Evolutionary conservation across 2,797 vertebrate genomes (phyloP).

Genomic region (Prunella strophiata): DNA sequence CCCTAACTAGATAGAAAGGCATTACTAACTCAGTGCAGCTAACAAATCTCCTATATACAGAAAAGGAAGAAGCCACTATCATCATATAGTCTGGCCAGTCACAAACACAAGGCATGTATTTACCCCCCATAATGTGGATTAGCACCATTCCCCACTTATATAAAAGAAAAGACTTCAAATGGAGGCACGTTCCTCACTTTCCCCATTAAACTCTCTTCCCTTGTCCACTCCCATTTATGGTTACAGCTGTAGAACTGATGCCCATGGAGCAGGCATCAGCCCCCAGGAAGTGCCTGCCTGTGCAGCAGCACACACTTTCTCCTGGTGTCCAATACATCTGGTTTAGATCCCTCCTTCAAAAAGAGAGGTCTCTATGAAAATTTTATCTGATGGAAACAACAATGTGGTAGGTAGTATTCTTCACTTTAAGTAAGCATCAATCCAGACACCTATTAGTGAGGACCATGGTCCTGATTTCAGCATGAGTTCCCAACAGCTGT

Average conservation of each 20-base stretch:
- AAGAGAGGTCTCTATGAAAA: background rate
- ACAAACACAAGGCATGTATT: background rate
- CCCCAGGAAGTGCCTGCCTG: background rate
- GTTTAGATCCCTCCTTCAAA: background rate
- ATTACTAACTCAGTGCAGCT: background rate
- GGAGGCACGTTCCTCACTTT: background rate
- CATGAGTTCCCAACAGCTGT: background rate
- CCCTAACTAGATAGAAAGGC: background rate
- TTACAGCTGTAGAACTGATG: background rate
- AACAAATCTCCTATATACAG: background rate
- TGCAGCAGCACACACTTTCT: background rate
- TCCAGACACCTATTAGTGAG: background rate
- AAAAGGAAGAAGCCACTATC: background rate
- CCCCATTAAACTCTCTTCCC: background rate
- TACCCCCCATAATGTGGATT: background rate
- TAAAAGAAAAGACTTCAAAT: background rate
- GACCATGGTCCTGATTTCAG: background rate
- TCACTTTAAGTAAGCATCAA: background rate
- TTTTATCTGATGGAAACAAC: background rate
- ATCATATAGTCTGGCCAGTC: background rate
- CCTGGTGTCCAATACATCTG: background rate
- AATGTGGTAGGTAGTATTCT: background rate
- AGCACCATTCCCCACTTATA: background rate
- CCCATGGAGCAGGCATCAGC: background rate
- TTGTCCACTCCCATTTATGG: background rate